Evolutionary conservation across 2,888 invertebrate genomes (phyloP), one percentile per base, ranked within the genome.

Genomic region (Glaucopsyche alexis): DNA sequence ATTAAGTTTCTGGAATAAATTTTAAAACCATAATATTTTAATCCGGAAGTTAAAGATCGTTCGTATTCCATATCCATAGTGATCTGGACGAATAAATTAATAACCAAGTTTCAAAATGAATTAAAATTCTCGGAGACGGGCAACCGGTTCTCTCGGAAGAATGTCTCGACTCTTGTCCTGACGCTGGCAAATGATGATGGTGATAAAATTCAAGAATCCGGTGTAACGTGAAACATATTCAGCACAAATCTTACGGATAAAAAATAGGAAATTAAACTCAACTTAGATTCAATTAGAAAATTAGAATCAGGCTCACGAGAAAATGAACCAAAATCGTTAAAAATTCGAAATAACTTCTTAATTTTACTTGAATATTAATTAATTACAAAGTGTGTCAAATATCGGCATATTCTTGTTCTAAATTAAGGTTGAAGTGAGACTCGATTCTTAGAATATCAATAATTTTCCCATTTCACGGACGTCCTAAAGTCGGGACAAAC

Each of bases 111-210:
- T 60, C 38, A 29, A 60, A 38, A 60, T 60, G 13, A 60, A 60
- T 60, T 60, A 38, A 60, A 60, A 60, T 60, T 60, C 60, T 29
- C 60, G 13, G 60, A 38, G 60, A 29, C 14, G 29, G 60, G 60
- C 14, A 29, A 60, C 60, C 60, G 29, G 60, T 60, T 60, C 19
- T 52, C 52, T 55, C 19, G 11, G 11, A 60, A 60, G 38, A 60
- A 60, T 60, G 60, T 60, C 29, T 60, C 60, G 60, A 29, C 29
- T 60, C 60, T 29, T 13, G 60, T 42, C 42, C 42, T 42, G 42
- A 42, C 8, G 47, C 47, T 47, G 47, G 47, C 47, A 11, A 47
- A 8, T 11, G 60, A 38, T 29, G 29, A 14, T 13, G 29, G 16
- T 38, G 29, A 29, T 38, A 29, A 55, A 55, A 52, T 52, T 52